Evolutionary conservation across 2,888 invertebrate species (phyloP).

Genomic region (Geotrupes spiniger): DNA sequence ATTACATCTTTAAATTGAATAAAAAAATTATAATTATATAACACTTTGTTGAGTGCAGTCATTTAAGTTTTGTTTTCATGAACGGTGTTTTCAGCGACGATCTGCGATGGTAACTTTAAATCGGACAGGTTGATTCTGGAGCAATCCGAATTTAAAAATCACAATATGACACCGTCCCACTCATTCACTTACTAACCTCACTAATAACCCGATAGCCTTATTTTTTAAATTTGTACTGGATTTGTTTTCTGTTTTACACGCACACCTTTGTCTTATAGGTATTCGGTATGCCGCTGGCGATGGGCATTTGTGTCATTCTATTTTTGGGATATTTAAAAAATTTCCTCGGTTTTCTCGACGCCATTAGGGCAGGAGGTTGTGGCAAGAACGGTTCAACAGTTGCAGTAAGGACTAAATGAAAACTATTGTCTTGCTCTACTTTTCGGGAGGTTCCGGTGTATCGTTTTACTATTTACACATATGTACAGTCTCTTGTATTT

Average conservation of each 20-base stretch:
- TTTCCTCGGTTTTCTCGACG: conserved; percentile 66
- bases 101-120: conserved; percentile 1
- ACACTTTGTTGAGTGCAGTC: no score
- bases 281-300: conserved; percentile 47
- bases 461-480: no score
- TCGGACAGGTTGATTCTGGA: conserved; percentile 22
- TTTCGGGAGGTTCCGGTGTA: no score
- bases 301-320: conserved; percentile 50
- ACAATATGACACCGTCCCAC: conserved; percentile 1
- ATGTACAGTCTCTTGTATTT: no score
- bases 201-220: background rate
- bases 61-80: no score
- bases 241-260: conserved; percentile 10
- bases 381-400: conserved; percentile 97
- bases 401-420: conserved; percentile 68
- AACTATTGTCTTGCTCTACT: no score
- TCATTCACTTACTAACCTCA: conserved; percentile 2
- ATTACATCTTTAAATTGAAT: no score
- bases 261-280: conserved; percentile 19
- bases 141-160: conserved; percentile 12
- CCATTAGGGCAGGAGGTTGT: conserved; percentile 79
- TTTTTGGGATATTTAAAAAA: conserved; percentile 63
- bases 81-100: no score
- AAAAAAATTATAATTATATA: no score
- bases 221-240: background rate